Evolutionary conservation across 2,113 vertebrate genomes (phyloP).

Genomic region (Collichthys lucidus): DNA sequence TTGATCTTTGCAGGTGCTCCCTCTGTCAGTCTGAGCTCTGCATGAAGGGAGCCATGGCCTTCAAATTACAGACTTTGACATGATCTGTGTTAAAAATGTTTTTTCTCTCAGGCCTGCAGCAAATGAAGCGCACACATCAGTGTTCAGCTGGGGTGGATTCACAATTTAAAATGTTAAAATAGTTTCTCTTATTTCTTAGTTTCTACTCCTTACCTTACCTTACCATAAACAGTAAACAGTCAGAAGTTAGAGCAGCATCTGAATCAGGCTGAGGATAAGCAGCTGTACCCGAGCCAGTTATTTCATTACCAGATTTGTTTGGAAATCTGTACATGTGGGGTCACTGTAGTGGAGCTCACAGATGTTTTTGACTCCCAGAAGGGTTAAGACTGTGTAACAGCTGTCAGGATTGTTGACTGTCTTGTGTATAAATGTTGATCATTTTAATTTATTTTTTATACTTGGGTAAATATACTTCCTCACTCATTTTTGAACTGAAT

Average conservation of each 20-base stretch:
- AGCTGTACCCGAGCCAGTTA: background rate
- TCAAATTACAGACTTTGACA: background rate
- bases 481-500: constrained; percentile 68
- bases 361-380: constrained; percentile 24
- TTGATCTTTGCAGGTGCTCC: background rate
- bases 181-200: background rate
- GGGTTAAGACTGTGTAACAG: constrained; percentile 56
- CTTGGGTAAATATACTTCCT: constrained; percentile 67
- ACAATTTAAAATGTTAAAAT: background rate
- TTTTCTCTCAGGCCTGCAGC: background rate
- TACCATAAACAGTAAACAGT: background rate
- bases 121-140: background rate
- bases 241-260: background rate
- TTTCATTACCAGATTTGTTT: constrained; percentile 10
- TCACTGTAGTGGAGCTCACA: background rate
- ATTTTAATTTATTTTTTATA: constrained; percentile 89
- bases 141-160: background rate
- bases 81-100: background rate
- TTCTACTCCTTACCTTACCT: background rate
- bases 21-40: constrained; percentile 5
- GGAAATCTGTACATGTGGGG: background rate
- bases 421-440: constrained; percentile 73
- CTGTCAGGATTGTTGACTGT: constrained; percentile 53
- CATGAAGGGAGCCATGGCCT: background rate
- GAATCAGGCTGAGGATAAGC: background rate